phyloP scores from a whole-genome alignment of 1,140 invertebrate genomes.

The Mylabris phalerata region DNA sequence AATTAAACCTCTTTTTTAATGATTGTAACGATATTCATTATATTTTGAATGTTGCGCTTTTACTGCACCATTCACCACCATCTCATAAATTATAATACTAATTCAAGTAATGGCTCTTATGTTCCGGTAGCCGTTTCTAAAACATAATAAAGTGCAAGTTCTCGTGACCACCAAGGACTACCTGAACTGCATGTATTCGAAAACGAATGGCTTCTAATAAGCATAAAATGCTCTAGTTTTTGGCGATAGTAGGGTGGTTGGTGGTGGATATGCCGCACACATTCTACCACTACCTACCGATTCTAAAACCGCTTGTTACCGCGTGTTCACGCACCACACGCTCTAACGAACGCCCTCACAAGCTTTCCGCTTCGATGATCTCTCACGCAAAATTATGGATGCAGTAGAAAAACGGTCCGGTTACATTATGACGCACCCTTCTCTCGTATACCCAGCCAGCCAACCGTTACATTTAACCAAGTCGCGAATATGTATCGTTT shows the following conservation, averaged over 20 bases:
- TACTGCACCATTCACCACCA: neutral
- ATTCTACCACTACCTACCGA: neutral
- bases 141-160: constrained; percentile 9
- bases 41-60: too few species aligned
- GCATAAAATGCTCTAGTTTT: constrained; percentile 20
- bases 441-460: too few species aligned
- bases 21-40: too few species aligned
- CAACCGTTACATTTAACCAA: too few species aligned
- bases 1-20: too few species aligned
- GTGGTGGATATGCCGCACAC: neutral
- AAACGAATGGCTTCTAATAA: constrained; percentile 14
- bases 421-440: constrained; percentile 10
- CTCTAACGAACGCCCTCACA: constrained; percentile 17
- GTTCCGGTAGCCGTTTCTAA: constrained; percentile 3
- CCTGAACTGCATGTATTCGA: constrained; percentile 1
- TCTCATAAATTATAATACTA: constrained; percentile 4
- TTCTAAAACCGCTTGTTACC: constrained; percentile 21
- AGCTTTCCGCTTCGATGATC: constrained; percentile 19
- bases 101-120: constrained; percentile 8
- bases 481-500: too few species aligned
- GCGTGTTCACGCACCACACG: constrained; percentile 23
- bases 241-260: neutral
- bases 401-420: constrained; percentile 19
- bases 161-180: constrained; percentile 5
- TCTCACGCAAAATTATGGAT: constrained; percentile 23